Base-by-base conservation (phyloP, 1,140 invertebrate genomes). In the Drosophila tsacasi region DNA sequence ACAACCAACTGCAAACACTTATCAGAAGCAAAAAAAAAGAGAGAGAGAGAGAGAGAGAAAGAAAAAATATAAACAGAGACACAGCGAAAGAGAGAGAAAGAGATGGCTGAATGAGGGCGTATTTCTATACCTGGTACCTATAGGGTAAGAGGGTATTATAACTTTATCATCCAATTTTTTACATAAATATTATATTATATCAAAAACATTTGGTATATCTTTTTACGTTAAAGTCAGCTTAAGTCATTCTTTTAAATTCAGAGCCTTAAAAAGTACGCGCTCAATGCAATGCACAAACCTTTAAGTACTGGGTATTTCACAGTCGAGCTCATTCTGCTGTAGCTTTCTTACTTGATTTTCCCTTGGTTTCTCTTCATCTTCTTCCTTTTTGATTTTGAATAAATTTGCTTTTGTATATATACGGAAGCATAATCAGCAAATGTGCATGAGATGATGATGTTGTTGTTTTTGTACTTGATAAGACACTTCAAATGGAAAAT, bases 1-100 rank as follows among this genome's bases (percentile, higher is more conserved):
- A 21, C 52, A 67, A 35, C 49, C 59, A 73, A 83, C 68, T 72
- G 81, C 73, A 83, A 79, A 79, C 83, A 85, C 79, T 85, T 85
- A 85, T 85, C 82, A 86, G 55, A 17, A 39, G 59, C 42, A 30
- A 63, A 32, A 60, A 42, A 21, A 49, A 30, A n/a, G n/a, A n/a
- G n/a, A n/a, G n/a, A n/a, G n/a, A n/a, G n/a, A n/a, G n/a, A n/a
- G n/a, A n/a, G 25, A 30, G 13, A 23, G 49, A 32, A 32, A 42
- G 54, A 46, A 52, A 54, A 65, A 50, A 39, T 67, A 71, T 67
- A 44, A 50, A 40, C 37, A 69, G 42, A 52, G 57, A n/a, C 12
- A 61, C 37, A 21, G 58, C 5, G 25, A 30, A 5, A 30, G n/a
- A 30, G 27, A 25, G 37, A 54, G 23, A 60, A 17, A 44, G 37